Base-by-base conservation (phyloP, 2,113 vertebrate genomes). In the Scomber colias region DNA sequence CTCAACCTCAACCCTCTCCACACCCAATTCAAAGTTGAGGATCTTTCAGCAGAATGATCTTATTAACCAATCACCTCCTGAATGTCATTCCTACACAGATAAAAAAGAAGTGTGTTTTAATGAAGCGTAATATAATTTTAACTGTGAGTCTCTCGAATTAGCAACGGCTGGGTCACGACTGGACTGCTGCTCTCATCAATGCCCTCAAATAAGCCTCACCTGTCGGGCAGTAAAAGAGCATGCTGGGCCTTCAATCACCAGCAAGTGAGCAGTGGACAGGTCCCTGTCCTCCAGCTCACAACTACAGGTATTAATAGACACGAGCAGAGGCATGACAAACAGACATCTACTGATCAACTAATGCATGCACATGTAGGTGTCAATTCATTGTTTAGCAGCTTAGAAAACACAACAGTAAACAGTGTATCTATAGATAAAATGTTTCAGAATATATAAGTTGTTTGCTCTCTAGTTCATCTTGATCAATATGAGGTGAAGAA, bases 161-260 rank as follows among this genome's bases (percentile, higher is more conserved):
- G 90, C 84, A 88, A 81, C 31, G 68, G 79, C 79, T 10, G 69
- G 87, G 87, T 92, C 87, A 86, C 10, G 82, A 77, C 85, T 83
- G 85, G 79, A 73, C 75, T 50, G 60, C 74, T 64, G 85, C 88
- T 86, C 84, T 83, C 84, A 68, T 71, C 57, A 12, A 77, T 77
- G 85, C 62, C 83, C 68, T 89, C 86, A 89, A 90, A 92, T 86
- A 88, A 88, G 85, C 88, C 74, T 92, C 93, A 92, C 90, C 91
- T 93, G 91, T 90, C 78, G 45, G 83, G 66, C 76, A 72, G 71
- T 91, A 84, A 93, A 94, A 89, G 77, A 87, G 65, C 81, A 89
- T 2, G 14, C 62, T 15, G 70, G 70, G 53, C 70, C 82, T 87
- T 93, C 84, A 90, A 91, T 92, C 87, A 87, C 19, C 11, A 15